Conservation (phyloP, 2,113 vertebrate genomes). For the Tyrannus savana region DNA sequence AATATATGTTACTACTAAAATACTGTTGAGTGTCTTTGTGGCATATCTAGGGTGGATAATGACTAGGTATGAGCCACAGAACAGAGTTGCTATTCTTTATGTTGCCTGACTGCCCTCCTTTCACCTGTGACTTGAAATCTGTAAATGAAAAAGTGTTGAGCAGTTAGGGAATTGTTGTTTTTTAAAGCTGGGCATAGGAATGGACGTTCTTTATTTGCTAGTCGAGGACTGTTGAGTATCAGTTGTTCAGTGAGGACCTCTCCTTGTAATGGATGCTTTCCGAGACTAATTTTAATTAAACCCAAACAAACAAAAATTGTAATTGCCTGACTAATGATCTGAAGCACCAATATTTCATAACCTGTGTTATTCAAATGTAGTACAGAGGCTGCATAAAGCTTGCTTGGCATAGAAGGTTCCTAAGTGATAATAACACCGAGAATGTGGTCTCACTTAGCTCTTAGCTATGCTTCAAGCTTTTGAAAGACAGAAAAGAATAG, state of each 20-base stretch:
- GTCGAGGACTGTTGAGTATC: neutral
- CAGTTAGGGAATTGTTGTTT: neutral
- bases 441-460: neutral
- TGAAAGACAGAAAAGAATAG: neutral
- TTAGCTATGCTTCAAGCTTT: neutral
- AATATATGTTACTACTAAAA: neutral
- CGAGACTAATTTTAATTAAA: constrained; percentile 26
- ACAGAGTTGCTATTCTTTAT: neutral
- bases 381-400: neutral
- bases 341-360: constrained; percentile 10
- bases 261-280: constrained; percentile 35
- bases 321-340: constrained; percentile 40
- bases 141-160: neutral
- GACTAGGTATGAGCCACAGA: neutral
- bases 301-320: constrained; percentile 39
- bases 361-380: neutral
- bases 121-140: neutral
- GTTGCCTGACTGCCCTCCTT: neutral
- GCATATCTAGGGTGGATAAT: neutral
- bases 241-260: neutral
- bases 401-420: neutral
- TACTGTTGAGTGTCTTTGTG: neutral
- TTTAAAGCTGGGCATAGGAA: neutral
- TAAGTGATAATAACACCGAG: neutral
- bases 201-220: neutral